Evolutionary conservation across 2,113 vertebrate genomes (phyloP).

Genomic region (Heterotis niloticus): DNA sequence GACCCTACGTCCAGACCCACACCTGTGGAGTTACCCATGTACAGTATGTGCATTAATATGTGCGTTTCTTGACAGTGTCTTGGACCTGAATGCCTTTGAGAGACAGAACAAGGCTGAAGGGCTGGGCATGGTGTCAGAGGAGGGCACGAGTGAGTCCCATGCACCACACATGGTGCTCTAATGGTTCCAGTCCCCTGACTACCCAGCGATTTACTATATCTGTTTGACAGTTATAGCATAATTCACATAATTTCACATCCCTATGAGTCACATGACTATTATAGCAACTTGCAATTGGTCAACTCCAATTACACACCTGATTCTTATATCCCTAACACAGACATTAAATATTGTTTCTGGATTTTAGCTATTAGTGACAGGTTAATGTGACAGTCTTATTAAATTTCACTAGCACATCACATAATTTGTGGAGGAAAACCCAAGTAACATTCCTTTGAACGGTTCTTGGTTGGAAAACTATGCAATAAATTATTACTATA

Average conservation of each 20-base stretch:
- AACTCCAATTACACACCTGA: neutral
- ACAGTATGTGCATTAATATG: conserved; percentile 1
- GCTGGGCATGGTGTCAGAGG: conserved; percentile 91
- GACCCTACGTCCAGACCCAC: neutral
- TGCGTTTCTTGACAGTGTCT: conserved; percentile 65
- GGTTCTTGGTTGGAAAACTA: neutral
- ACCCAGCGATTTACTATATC: too few species aligned
- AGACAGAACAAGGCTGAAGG: conserved; percentile 94
- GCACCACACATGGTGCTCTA: neutral
- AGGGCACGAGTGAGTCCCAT: conserved; percentile 82
- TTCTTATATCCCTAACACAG: neutral
- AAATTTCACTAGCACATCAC: too few species aligned
- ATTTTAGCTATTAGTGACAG: too few species aligned
- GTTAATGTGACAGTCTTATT: too few species aligned
- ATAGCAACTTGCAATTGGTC: neutral
- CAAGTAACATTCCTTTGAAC: neutral
- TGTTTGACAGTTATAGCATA: too few species aligned
- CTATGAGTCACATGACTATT: neutral
- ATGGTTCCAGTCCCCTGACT: neutral
- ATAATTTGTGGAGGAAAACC: neutral
- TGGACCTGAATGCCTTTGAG: conserved; percentile 93
- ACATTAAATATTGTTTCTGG: neutral
- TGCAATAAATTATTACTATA: too few species aligned
- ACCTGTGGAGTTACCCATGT: neutral
- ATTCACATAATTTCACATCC: neutral